These are phyloP conservation scores for Allygus modestus DNA, from an alignment of 2,888 invertebrate species.

Conservation along the genomic window DNA sequence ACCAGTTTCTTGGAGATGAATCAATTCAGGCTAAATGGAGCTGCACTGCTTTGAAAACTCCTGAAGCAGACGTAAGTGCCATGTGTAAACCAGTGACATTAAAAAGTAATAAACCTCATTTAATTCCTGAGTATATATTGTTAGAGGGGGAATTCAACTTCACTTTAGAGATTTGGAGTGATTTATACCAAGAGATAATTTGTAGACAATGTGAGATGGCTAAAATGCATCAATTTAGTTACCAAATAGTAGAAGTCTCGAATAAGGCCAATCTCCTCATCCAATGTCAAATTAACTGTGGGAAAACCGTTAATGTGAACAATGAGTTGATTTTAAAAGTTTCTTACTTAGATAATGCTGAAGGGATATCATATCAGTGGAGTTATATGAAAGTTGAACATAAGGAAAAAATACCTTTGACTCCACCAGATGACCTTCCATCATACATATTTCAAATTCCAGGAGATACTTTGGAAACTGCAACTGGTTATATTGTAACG, in stretches of 20 bases:
- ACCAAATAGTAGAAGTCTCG: not conserved
- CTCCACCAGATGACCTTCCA: not conserved
- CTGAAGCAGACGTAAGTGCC: not conserved
- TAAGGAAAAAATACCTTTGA: not conserved
- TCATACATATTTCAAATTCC: slow-evolving; percentile 12
- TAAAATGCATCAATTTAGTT: slow-evolving; percentile 2
- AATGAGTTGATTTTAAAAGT: not conserved
- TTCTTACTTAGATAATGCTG: not conserved
- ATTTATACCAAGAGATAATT: not conserved
- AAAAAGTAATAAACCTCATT: not conserved
- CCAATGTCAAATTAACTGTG: not conserved
- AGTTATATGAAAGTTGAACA: not conserved
- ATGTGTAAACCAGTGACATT: not conserved
- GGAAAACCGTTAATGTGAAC: not conserved
- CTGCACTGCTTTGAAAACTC: not conserved
- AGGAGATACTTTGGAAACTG: not conserved
- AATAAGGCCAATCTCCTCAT: not conserved
- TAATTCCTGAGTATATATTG: not conserved
- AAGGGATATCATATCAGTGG: not conserved
- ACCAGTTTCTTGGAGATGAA: not conserved
- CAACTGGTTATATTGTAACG: not conserved
- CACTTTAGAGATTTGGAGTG: too few relatives aligned
- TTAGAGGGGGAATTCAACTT: too few relatives aligned
- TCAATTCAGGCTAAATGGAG: not conserved
- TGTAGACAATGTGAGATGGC: not conserved